phyloP scores from a whole-genome alignment of 92 coral and sea anemone genomes.

The Nematostella vectensis region DNA sequence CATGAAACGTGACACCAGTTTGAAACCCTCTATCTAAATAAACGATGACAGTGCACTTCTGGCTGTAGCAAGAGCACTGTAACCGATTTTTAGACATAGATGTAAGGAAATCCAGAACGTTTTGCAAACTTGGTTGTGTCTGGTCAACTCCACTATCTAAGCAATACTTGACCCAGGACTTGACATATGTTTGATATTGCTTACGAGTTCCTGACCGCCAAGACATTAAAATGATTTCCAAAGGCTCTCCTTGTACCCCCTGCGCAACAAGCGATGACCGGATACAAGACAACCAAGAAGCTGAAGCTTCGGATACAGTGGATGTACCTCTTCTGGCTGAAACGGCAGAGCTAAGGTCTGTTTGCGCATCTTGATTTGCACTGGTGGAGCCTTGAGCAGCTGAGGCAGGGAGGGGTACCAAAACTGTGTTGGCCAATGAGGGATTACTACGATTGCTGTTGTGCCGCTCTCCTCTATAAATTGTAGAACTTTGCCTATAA shows the following conservation, averaged over 20 bases:
- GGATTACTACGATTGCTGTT: slow-evolving; percentile 33
- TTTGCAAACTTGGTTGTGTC: slow-evolving; percentile 4
- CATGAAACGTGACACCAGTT: slow-evolving; percentile 34
- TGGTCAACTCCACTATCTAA: slow-evolving; percentile 3
- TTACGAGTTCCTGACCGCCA: slow-evolving; percentile 40
- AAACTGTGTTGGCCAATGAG: slow-evolving; percentile 42
- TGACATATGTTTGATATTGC: slow-evolving; percentile 31
- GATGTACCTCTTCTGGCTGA: slow-evolving; percentile 26
- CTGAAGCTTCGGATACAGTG: slow-evolving; percentile 41
- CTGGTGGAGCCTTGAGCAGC: slow-evolving; percentile 28
- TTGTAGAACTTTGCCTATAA: slow-evolving; percentile 47
- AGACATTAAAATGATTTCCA: slow-evolving; percentile 25
- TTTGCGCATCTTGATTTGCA: slow-evolving; percentile 15
- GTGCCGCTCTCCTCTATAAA: slow-evolving; percentile 10
- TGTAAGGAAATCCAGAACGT: slow-evolving; percentile 10
- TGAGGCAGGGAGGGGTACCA: slow-evolving; percentile 49
- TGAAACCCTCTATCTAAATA: too few species aligned
- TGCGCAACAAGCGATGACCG: slow-evolving; percentile 28
- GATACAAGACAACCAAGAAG: slow-evolving; percentile 46
- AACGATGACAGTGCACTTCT: slow-evolving; percentile 29
- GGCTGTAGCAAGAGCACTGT: slow-evolving; percentile 39
- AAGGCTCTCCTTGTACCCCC: slow-evolving; percentile 33
- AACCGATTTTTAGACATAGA: too few species aligned
- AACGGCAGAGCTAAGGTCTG: slow-evolving; percentile 26
- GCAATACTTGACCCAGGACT: slow-evolving; percentile 20